Base-by-base conservation (phyloP, 1,140 invertebrate genomes). In the Pseudomyrmex concolor region DNA sequence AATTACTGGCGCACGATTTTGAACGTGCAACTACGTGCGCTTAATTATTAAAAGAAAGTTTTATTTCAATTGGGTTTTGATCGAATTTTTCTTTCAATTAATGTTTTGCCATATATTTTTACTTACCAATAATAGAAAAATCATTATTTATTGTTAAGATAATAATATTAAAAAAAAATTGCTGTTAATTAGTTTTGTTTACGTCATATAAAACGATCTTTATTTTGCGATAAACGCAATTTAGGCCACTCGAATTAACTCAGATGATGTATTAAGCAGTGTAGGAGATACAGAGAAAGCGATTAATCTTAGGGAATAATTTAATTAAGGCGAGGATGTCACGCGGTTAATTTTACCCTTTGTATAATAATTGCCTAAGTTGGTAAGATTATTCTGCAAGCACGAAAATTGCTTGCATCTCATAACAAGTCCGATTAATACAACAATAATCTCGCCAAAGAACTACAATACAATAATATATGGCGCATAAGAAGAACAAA, bases 231-330 rank as follows among this genome's bases (percentile, higher is more conserved):
- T 80, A n/a, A 80, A 55, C 66, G 57, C 59, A 19, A 60, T 80
- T 70, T 80, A 19, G 9, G 54, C 70, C 55, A 55, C 54, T 70
- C 63, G 64, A 59, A 80, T 80, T 70, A 70, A 43, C 76, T 45
- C 55, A 59, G 55, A 80, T 80, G 76, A 80, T 80, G 54, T 80
- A 70, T 80, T 80, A 80, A 80, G 76, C 67, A 80, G 43, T 59
- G 54, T 59, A 57, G 63, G 12, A 50, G 54, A 67, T 80, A 54
- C 43, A 70, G 54, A 70, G 66, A 70, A 80, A 70, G 76, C 67
- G 67, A 80, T 80, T 80, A 80, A 80, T 80, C 76, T 80, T 70
- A 59, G 76, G 76, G 66, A 80, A 80, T 80, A 80, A 80, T 80
- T 80, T 80, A 80, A 80, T 80, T 80, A 80, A 80, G 72, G 76